These are phyloP conservation scores for Oeneis ivallda DNA, from an alignment of 2,888 invertebrate genomes.

Conservation along the genomic window DNA sequence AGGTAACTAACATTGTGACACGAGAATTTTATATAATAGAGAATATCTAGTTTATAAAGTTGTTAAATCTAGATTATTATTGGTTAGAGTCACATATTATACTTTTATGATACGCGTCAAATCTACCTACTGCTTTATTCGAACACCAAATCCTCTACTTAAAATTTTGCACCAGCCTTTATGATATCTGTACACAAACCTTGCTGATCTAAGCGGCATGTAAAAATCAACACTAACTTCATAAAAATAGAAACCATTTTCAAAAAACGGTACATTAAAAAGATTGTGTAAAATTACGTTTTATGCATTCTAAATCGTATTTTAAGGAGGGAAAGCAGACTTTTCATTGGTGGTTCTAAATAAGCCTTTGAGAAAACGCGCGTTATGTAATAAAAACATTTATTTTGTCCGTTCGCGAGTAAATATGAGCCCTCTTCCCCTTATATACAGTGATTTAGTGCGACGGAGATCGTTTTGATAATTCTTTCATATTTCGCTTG, in stretches of 20 bases:
- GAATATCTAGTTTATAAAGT: too few species aligned
- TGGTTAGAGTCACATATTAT: background rate
- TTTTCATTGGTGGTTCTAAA: slow-evolving; percentile 48
- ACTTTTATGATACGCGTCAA: slow-evolving; percentile 47
- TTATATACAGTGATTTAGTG: slow-evolving; percentile 80
- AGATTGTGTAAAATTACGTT: slow-evolving; percentile 39
- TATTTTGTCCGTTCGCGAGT: slow-evolving; percentile 80
- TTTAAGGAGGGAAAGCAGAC: slow-evolving; percentile 40
- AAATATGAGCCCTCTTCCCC: slow-evolving; percentile 78
- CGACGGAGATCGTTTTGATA: slow-evolving; percentile 79
- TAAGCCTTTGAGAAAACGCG: slow-evolving; percentile 76
- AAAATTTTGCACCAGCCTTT: slow-evolving; percentile 77
- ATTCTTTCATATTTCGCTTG: slow-evolving; percentile 78
- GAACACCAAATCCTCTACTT: slow-evolving; percentile 75
- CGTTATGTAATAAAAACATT: slow-evolving; percentile 81
- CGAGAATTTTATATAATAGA: too few species aligned
- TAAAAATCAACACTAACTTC: slow-evolving; percentile 48
- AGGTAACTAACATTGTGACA: too few species aligned
- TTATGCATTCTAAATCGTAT: slow-evolving; percentile 51
- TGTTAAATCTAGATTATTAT: too few species aligned
- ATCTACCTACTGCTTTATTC: slow-evolving; percentile 52
- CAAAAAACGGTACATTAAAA: slow-evolving; percentile 37
- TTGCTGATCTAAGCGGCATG: slow-evolving; percentile 51
- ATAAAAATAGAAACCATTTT: slow-evolving; percentile 45
- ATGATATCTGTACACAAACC: slow-evolving; percentile 65